Evolutionary conservation across 2,797 vertebrate genomes (phyloP).

Genomic region (Myioborus melanocephalus): DNA sequence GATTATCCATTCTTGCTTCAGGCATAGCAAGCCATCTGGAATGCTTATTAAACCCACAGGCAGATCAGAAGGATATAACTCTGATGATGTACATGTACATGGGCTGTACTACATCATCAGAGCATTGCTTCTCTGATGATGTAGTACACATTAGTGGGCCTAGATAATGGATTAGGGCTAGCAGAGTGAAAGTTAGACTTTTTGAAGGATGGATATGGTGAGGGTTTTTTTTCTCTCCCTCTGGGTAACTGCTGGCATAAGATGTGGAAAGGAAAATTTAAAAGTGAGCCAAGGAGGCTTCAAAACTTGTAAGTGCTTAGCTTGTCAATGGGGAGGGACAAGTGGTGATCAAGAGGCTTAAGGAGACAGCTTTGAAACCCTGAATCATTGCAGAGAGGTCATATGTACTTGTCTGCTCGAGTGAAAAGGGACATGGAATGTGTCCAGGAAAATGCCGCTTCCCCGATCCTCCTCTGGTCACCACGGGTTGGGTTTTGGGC

Average conservation of each 20-base stretch:
- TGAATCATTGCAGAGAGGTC: slow-evolving; percentile 63
- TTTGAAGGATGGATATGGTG: slow-evolving; percentile 61
- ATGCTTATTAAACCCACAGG: slow-evolving; percentile 77
- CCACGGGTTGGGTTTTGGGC: slow-evolving; percentile 36
- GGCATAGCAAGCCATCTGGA: slow-evolving; percentile 80
- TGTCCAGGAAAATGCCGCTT: slow-evolving; percentile 66
- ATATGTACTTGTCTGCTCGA: neutral
- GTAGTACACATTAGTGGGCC: slow-evolving; percentile 65
- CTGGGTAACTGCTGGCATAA: slow-evolving; percentile 73
- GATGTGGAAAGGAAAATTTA: slow-evolving; percentile 70
- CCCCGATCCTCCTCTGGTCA: slow-evolving; percentile 36
- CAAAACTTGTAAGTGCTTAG: slow-evolving; percentile 75
- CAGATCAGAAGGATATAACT: slow-evolving; percentile 76
- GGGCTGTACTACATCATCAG: slow-evolving; percentile 72
- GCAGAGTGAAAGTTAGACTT: slow-evolving; percentile 63
- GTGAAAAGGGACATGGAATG: slow-evolving; percentile 43
- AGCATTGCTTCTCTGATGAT: slow-evolving; percentile 73
- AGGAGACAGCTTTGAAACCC: slow-evolving; percentile 67
- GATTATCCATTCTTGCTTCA: slow-evolving; percentile 81
- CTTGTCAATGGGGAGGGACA: slow-evolving; percentile 70
- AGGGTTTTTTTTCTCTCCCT: slow-evolving; percentile 63
- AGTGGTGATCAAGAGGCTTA: slow-evolving; percentile 72
- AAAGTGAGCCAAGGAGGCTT: slow-evolving; percentile 74
- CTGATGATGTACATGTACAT: slow-evolving; percentile 63
- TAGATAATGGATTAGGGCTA: slow-evolving; percentile 73